Evolutionary conservation across 2,888 invertebrate species (phyloP), one percentile per base, ranked within the genome.

Genomic region (Stomorhina lunata): DNA sequence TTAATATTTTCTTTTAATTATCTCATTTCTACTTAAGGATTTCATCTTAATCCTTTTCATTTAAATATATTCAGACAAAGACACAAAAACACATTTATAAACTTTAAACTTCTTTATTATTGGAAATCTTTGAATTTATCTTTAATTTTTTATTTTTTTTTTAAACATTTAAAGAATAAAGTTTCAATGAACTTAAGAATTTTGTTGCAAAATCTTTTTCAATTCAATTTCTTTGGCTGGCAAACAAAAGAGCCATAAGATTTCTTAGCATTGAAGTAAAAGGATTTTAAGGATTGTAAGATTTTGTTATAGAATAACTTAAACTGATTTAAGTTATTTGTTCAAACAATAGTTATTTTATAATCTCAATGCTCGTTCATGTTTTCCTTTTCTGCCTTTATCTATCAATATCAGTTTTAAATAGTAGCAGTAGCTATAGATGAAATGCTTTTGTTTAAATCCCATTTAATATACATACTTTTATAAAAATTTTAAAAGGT

Each of bases 371-470:
- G n/a, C 34, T 50, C 25, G 25, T n/a, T n/a, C n/a, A n/a, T n/a
- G n/a, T n/a, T n/a, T n/a, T n/a, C n/a, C n/a, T n/a, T n/a, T n/a
- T n/a, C n/a, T 50, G 20, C 25, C 29, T 29, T 53, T 73, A 25
- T 73, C 29, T 73, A 40, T 37, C 27, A 40, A 40, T 34, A 63
- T 15, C 53, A 12, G 4, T n/a, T n/a, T n/a, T n/a, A n/a, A n/a
- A n/a, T 15, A 22, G 20, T 37, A 53, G 53, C n/a, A 40, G n/a
- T n/a, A n/a, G n/a, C n/a, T n/a, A n/a, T n/a, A n/a, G n/a, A n/a
- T n/a, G n/a, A n/a, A n/a, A n/a, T n/a, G n/a, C n/a, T 61, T 40
- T 29, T 63, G 4, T 37, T 50, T 20, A 40, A 61, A 72, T 61
- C 63, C 17, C 7, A n/a, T 63, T 50, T 57, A 45, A 40, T 55